Evolutionary conservation across 2,888 invertebrate species (phyloP), one percentile per base, ranked within the genome.

Genomic region (Callinectes sapidus): DNA sequence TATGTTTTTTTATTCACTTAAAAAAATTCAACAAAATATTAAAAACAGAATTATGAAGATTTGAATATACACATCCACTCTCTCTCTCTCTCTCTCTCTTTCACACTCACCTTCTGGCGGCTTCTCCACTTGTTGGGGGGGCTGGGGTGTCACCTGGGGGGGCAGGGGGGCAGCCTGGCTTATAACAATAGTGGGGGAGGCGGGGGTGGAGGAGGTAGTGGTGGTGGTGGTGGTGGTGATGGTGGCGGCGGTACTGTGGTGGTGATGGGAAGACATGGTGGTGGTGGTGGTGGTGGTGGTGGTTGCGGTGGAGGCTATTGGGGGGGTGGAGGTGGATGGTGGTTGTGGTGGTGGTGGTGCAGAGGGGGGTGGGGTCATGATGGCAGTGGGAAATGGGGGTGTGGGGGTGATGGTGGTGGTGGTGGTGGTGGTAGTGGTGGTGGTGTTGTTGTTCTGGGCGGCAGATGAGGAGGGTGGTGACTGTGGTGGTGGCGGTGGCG

Each of bases 281-380:
- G 54, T 89, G 66, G 66, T 89, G 16, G 61, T 35, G 28, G 61
- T 32, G 14, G 32, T 55, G 35, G 55, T 35, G 18, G 55, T 61
- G 35, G 39, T 61, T 23, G 89, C 35, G 28, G 87, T 87, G 87
- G 48, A 32, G 28, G 32, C 23, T 3, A 18, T 42, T 2, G 54
- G 81, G 90, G 93, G 85, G 54, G 88, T 93, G 93, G 85, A 48
- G 16, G 81, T 87, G 54, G 28, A 81, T 91, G 85, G 89, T 77
- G 66, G 90, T 85, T 18, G 92, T 32, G 90, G 90, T 6, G 77
- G 87, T 35, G 66, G 66, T 39, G 87, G 55, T 0, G 61, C 28
- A 13, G 85, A 90, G 16, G 71, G 39, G 66, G 87, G 55, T 35
- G 90, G 32, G 14, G 86, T 54, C 42, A 66, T 61, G 87, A 77